Base-by-base conservation (phyloP, 2,113 vertebrate species). In the Pelmatolapia mariae region DNA sequence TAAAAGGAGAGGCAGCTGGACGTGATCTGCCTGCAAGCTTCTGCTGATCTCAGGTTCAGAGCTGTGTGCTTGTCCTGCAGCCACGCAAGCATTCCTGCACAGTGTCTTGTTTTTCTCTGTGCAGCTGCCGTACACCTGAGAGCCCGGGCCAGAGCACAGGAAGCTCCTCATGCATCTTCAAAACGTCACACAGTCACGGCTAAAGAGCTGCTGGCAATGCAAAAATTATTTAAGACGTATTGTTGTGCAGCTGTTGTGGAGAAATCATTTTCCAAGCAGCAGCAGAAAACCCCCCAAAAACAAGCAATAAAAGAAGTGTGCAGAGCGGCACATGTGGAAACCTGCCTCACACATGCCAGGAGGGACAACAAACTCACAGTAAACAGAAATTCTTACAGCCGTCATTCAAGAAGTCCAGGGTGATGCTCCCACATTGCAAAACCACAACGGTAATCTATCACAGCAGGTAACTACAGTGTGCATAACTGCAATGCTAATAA, bases 291-390 rank as follows among this genome's bases (percentile, higher is more conserved):
- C 1, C 0, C 3, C 5, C 36, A 31, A 80, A 10, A 24, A 79
- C 52, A 26, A 36, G 11, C 8, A 61, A 19, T 13, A 54, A 76
- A 31, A 83, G 63, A 81, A 29, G 18, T 45, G 10, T 71, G 76
- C 68, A 54, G 43, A 63, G 43, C 11, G 1, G 61, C 86, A 88
- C 95, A 15, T 95, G 95, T 95, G 93, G 84, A 91, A 95, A 95
- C 96, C 91, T 95, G 95, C 84, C 91, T 90, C 6, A 73, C 87
- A 63, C 80, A 94, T 85, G 86, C 91, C 90, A 56, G 73, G 50
- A 91, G 78, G 82, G 57, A 61, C 66, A 16, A 87, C 85, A 61
- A 81, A 26, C 82, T 79, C 59, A 36, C 59, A 5, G 63, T 83
- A 87, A 86, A 93, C 43, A 89, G 53, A 90, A 56, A 83, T 33